A percentile compares a stretch with the other conserved stretches of the same genome.
phyloP scores from a whole-genome alignment of 2,113 vertebrate species.

The Rhipidura dahli region DNA sequence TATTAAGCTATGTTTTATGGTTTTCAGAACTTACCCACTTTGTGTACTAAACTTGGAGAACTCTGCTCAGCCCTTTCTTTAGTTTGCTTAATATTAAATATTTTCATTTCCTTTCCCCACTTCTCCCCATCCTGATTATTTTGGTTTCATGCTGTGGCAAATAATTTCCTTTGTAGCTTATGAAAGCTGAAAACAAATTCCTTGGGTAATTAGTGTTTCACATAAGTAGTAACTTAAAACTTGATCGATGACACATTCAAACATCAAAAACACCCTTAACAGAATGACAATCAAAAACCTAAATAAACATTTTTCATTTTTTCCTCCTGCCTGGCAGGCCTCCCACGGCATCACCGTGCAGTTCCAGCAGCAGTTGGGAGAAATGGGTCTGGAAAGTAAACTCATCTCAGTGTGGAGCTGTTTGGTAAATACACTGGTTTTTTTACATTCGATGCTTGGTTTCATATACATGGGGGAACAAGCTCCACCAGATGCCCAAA shows the following conservation, averaged over 20 bases:
- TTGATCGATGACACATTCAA: background rate
- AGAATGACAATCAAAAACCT: background rate
- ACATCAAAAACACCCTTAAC: background rate
- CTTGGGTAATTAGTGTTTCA: background rate
- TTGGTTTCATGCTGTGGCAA: background rate
- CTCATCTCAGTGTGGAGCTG: background rate
- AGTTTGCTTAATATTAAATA: background rate
- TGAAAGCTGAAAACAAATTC: background rate
- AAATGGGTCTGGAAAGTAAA: background rate
- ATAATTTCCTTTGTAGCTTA: background rate
- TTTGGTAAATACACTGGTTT: background rate
- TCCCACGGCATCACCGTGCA: background rate
- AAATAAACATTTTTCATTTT: background rate
- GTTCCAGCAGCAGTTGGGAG: background rate
- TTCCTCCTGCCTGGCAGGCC: background rate
- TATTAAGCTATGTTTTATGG: background rate
- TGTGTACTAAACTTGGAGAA: background rate
- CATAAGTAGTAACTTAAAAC: background rate
- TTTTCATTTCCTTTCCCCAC: background rate
- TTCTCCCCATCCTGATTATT: background rate
- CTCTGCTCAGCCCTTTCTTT: background rate
- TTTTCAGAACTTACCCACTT: background rate
- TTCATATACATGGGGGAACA: background rate
- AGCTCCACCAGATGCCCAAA: slow-evolving; percentile 14
- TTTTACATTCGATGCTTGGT: background rate